phyloP scores from a whole-genome alignment of 2,113 vertebrate species.

The Eclectus roratus region DNA sequence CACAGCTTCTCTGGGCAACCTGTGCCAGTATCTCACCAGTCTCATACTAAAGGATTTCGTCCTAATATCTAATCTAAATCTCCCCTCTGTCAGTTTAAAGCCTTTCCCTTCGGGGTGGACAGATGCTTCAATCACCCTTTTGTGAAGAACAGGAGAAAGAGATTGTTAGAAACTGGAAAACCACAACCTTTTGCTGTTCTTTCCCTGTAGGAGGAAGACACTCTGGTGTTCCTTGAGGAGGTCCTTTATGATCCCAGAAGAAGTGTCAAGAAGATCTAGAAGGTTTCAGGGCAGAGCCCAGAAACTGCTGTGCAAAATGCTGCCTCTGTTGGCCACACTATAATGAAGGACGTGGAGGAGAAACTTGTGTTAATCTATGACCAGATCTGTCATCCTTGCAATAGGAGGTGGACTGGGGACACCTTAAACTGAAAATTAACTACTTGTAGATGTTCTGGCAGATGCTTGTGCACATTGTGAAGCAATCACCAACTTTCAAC shows the following conservation, averaged over 20 bases:
- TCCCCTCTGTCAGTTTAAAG: not conserved
- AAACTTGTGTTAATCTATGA: not conserved
- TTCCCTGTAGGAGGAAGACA: not conserved
- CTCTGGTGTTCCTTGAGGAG: not conserved
- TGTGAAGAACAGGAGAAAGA: not conserved
- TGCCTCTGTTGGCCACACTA: accelerated
- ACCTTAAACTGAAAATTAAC: not conserved
- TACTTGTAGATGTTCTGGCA: not conserved
- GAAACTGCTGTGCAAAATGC: not conserved
- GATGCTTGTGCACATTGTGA: not conserved
- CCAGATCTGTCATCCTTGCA: not conserved
- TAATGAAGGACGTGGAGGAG: not conserved
- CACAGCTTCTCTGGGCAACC: not conserved
- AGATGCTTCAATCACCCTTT: not conserved
- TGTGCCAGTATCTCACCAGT: not conserved
- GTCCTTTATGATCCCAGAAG: not conserved
- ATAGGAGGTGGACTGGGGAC: not conserved
- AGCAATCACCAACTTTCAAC: not conserved
- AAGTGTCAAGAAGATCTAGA: not conserved
- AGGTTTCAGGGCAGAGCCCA: not conserved
- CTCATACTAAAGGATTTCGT: not conserved
- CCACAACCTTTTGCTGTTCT: not conserved
- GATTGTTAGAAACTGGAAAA: not conserved
- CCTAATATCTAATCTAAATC: not conserved
- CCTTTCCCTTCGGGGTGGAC: not conserved